Conservation (phyloP, 2,888 invertebrate genomes). For the Harpagoxenus sublaevis region DNA sequence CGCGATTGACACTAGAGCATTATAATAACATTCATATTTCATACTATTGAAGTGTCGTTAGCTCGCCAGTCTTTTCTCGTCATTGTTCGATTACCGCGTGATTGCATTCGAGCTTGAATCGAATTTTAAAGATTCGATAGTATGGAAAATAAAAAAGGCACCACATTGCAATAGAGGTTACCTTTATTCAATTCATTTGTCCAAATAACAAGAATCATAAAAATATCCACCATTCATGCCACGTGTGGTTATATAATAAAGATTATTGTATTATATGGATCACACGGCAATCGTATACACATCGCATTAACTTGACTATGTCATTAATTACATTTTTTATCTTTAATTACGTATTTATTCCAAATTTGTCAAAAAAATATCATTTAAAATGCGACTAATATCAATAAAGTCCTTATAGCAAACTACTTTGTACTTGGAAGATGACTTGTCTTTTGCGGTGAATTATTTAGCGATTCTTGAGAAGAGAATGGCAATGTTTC, state of each 20-base stretch:
- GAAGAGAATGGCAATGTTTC: neutral
- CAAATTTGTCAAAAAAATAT: neutral
- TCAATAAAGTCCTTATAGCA: neutral
- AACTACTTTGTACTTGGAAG: neutral
- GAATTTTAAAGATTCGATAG: neutral
- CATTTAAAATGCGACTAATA: neutral
- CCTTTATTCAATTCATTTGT: constrained; percentile 28
- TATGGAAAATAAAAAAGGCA: constrained; percentile 25
- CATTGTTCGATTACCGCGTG: constrained; percentile 41
- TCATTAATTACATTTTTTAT: neutral
- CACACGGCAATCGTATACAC: neutral
- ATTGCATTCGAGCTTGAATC: constrained; percentile 31
- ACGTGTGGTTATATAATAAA: constrained; percentile 31
- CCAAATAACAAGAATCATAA: constrained; percentile 32
- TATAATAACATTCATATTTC: constrained; percentile 9
- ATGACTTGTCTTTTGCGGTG: neutral
- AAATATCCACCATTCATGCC: constrained; percentile 30
- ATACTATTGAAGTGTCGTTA: constrained; percentile 34
- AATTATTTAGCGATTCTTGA: constrained; percentile 4
- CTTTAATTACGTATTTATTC: neutral
- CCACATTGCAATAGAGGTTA: neutral
- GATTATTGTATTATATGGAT: neutral
- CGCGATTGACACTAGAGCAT: constrained; percentile 22
- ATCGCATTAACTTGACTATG: neutral
- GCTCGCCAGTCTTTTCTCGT: neutral